A percentile compares a stretch with the other conserved stretches of the same genome.
Evolutionary conservation across 1,140 invertebrate genomes (phyloP).

Genomic region (Eriosoma lanigerum): DNA sequence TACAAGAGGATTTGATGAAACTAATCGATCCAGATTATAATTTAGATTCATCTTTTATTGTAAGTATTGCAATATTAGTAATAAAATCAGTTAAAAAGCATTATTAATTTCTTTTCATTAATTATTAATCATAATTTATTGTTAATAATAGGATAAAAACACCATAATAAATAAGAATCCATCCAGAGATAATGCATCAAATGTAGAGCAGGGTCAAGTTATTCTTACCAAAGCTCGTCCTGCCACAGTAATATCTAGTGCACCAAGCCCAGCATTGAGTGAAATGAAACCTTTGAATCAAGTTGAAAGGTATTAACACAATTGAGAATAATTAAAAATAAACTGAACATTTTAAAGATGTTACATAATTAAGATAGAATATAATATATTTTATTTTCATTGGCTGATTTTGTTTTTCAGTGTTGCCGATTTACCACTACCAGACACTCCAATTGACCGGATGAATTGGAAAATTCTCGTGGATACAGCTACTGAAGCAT

Average conservation of each 20-base stretch:
- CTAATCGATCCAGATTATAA: slow-evolving; percentile 82
- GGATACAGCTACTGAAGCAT: slow-evolving; percentile 73
- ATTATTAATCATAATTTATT: not conserved
- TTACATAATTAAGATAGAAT: not conserved
- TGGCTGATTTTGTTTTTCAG: slow-evolving; percentile 50
- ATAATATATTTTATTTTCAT: not conserved
- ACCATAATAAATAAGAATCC: slow-evolving; percentile 44
- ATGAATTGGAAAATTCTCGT: slow-evolving; percentile 78
- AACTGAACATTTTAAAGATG: not conserved
- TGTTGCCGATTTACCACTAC: slow-evolving; percentile 62
- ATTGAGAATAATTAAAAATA: not conserved
- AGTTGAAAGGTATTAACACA: slow-evolving; percentile 62
- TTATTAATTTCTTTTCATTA: no score
- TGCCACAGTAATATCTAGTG: slow-evolving; percentile 71
- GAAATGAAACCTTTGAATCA: slow-evolving; percentile 63
- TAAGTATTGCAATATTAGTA: not conserved
- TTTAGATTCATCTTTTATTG: slow-evolving; percentile 44
- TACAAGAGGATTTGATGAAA: slow-evolving; percentile 86
- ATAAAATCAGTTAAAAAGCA: not conserved
- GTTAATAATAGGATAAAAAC: slow-evolving; percentile 7
- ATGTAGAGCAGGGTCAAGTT: slow-evolving; percentile 60
- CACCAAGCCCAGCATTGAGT: slow-evolving; percentile 64
- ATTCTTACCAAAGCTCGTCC: slow-evolving; percentile 73
- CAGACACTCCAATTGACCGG: slow-evolving; percentile 61
- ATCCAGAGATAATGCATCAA: slow-evolving; percentile 32